phyloP scores from a whole-genome alignment of 2,888 invertebrate genomes.

The Lutraria lutraria region DNA sequence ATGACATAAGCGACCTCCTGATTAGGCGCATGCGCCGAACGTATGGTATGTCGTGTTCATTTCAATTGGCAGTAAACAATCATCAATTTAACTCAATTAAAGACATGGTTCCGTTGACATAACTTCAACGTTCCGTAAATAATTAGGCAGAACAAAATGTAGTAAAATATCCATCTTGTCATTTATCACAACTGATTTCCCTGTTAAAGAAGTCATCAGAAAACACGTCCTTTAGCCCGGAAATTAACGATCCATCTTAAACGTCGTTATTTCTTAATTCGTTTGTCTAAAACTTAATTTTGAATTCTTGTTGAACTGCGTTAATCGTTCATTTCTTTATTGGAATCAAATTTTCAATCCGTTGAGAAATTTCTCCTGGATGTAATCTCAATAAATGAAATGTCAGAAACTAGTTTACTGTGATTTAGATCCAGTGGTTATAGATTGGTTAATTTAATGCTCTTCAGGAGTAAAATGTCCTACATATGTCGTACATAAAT shows the following conservation, averaged over 20 bases:
- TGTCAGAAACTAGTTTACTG: neutral
- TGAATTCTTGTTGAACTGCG: neutral
- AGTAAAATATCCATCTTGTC: constrained; percentile 43
- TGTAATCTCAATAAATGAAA: neutral
- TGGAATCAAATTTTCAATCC: neutral
- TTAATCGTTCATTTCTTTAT: constrained; percentile 14
- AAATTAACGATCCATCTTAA: constrained; percentile 36
- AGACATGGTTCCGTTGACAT: constrained; percentile 42
- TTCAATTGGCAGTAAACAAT: constrained; percentile 30
- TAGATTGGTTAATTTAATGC: neutral
- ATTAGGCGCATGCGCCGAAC: constrained; percentile 38
- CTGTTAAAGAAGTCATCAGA: neutral
- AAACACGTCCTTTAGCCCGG: constrained; percentile 27
- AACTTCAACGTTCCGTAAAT: constrained; percentile 45
- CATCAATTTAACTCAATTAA: constrained; percentile 55
- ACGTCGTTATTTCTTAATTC: constrained; percentile 22
- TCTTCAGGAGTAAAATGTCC: neutral
- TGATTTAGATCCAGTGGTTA: neutral
- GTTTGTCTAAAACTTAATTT: constrained; percentile 17
- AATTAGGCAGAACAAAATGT: constrained; percentile 30
- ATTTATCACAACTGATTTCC: constrained; percentile 26
- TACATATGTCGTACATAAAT: too few species aligned
- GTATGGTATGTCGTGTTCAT: constrained; percentile 36
- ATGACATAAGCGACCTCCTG: constrained; percentile 34
- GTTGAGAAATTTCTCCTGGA: neutral